Evolutionary conservation across 2,888 invertebrate genomes (phyloP).

Genomic region (Tachina lurida): DNA sequence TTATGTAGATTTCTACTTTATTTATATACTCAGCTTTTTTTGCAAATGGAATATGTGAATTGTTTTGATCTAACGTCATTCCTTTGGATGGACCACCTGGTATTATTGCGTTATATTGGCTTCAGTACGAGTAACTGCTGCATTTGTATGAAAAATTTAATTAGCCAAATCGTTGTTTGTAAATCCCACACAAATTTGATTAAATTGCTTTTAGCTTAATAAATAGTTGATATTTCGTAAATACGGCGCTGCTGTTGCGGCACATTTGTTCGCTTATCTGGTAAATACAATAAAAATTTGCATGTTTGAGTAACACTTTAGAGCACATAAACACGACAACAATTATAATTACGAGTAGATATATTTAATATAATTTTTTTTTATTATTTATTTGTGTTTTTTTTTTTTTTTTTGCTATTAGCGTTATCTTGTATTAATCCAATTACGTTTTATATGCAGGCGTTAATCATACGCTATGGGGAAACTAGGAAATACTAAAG

Average conservation of each 20-base stretch:
- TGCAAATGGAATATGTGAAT: too few relatives aligned
- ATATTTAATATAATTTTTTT: constrained; percentile 25
- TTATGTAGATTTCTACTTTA: fast-evolving
- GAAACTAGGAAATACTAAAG: constrained; percentile 23
- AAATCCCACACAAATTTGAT: background rate
- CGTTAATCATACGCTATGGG: constrained; percentile 14
- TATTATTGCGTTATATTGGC: background rate
- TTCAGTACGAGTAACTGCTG: background rate
- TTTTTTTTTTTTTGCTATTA: constrained; percentile 35
- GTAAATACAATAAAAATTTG: constrained; percentile 53
- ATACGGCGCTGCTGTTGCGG: background rate
- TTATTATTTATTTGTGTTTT: constrained; percentile 14
- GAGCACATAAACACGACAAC: constrained; percentile 38
- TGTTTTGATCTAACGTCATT: too few relatives aligned
- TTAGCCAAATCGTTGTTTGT: background rate
- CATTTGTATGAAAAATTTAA: background rate
- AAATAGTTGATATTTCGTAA: background rate
- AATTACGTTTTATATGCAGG: constrained; percentile 46
- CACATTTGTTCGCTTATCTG: constrained; percentile 44
- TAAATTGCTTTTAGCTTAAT: background rate
- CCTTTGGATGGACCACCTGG: too few relatives aligned
- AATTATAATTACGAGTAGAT: constrained; percentile 38
- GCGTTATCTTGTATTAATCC: constrained; percentile 65
- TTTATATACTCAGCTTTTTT: too few relatives aligned
- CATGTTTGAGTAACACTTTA: constrained; percentile 64